These are phyloP conservation scores for Mustela erminea DNA, from an alignment of 2,797 vertebrate genomes.

Conservation along the genomic window DNA sequence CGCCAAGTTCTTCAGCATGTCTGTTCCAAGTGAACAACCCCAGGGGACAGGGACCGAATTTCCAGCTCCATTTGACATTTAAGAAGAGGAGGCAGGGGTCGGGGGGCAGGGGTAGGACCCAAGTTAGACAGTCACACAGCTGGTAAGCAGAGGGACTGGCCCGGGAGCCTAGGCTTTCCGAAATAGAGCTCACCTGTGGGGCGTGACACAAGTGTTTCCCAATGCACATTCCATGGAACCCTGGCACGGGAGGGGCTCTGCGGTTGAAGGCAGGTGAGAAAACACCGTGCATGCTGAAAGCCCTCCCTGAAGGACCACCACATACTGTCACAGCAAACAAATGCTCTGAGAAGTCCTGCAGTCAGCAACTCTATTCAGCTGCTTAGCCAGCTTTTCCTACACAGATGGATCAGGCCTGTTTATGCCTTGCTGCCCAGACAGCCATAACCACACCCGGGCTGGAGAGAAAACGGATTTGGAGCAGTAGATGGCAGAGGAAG, in stretches of 20 bases:
- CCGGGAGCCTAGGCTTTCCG: fast-evolving
- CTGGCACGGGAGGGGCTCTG: background rate
- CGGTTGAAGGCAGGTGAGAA: background rate
- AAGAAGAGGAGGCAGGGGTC: too few relatives aligned
- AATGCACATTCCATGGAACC: background rate
- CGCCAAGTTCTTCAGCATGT: fast-evolving
- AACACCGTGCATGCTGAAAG: background rate
- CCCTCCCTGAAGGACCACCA: too few relatives aligned
- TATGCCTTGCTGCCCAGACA: background rate
- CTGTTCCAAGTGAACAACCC: too few relatives aligned
- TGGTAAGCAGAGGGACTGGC: background rate
- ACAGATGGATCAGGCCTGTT: background rate
- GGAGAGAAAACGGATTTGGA: too few relatives aligned
- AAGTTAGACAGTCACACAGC: fast-evolving
- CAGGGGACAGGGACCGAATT: fast-evolving
- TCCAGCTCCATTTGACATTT: fast-evolving
- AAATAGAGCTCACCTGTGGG: background rate
- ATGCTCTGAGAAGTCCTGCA: background rate
- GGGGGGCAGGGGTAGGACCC: fast-evolving
- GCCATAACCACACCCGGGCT: background rate
- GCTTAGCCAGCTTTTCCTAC: background rate
- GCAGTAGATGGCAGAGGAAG: background rate
- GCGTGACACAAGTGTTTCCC: background rate
- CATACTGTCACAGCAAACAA: fast-evolving
- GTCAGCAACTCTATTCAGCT: fast-evolving